These are phyloP conservation scores for Sebastes glaucus DNA, from an alignment of 2,797 vertebrate species.

Conservation along the genomic window DNA sequence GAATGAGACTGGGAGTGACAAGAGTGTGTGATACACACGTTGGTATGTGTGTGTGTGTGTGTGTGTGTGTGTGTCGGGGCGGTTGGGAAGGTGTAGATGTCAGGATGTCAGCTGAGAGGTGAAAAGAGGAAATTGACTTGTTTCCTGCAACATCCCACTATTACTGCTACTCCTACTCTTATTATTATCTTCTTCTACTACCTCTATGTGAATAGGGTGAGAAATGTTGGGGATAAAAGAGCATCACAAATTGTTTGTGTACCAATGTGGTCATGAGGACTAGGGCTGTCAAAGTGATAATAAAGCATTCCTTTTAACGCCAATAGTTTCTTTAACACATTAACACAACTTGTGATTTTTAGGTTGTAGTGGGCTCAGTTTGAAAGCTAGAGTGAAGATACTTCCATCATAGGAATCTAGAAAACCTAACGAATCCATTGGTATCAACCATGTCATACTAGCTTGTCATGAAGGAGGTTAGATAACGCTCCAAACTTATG, in stretches of 20 bases:
- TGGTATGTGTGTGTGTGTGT: neutral
- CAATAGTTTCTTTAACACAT: too few species aligned
- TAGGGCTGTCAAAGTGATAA: too few species aligned
- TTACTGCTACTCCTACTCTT: neutral
- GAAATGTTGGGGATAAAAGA: neutral
- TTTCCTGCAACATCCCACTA: neutral
- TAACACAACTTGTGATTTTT: too few species aligned
- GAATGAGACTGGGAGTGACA: slow-evolving; percentile 22
- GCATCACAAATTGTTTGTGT: neutral
- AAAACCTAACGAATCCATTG: too few species aligned
- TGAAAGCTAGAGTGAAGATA: too few species aligned
- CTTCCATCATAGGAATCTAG: too few species aligned
- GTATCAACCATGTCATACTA: too few species aligned
- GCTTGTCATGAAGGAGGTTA: too few species aligned
- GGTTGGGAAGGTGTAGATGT: slow-evolving; percentile 29
- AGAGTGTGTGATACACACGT: neutral
- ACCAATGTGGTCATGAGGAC: neutral
- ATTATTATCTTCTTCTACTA: neutral
- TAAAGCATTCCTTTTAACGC: too few species aligned
- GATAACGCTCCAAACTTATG: too few species aligned
- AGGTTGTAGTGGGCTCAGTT: too few species aligned
- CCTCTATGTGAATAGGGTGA: neutral
- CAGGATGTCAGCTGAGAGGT: slow-evolving; percentile 37
- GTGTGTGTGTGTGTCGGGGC: slow-evolving; percentile 6
- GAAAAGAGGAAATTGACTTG: slow-evolving; percentile 51